These are phyloP conservation scores for Globodera rostochiensis DNA, from an alignment of 1,140 invertebrate genomes.

Conservation along the genomic window DNA sequence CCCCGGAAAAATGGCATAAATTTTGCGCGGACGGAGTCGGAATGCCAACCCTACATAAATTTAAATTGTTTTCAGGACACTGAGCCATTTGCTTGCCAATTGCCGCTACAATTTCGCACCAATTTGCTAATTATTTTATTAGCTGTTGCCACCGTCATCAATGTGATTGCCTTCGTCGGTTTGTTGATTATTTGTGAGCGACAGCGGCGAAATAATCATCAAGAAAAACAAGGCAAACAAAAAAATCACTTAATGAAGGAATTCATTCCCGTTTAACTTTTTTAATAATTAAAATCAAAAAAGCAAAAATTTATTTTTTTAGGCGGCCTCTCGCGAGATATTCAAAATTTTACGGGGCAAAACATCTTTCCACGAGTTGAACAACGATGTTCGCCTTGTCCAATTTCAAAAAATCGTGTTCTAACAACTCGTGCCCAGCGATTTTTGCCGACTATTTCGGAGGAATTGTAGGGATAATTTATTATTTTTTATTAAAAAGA, in stretches of 20 bases:
- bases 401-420: neutral
- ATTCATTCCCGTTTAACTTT: too few species aligned
- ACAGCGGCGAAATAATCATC: neutral
- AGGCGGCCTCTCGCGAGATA: neutral
- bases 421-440: neutral
- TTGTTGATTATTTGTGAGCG: neutral
- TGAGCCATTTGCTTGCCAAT: neutral
- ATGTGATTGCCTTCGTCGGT: constrained; percentile 5
- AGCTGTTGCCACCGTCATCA: neutral
- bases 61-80: neutral
- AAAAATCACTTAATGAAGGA: too few species aligned
- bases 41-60: too few species aligned
- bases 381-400: neutral
- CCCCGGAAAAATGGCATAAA: too few species aligned
- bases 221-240: neutral
- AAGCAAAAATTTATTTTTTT: neutral
- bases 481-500: too few species aligned
- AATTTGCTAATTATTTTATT: neutral
- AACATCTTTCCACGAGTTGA: neutral
- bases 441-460: neutral
- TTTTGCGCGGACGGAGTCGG: too few species aligned
- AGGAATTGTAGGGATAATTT: neutral
- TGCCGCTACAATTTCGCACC: neutral
- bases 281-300: too few species aligned
- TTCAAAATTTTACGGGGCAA: neutral